A percentile compares a stretch with the other conserved stretches of the same genome.
phyloP scores from a whole-genome alignment of 2,797 vertebrate genomes.

The Parauchenoglanis ngamensis region DNA sequence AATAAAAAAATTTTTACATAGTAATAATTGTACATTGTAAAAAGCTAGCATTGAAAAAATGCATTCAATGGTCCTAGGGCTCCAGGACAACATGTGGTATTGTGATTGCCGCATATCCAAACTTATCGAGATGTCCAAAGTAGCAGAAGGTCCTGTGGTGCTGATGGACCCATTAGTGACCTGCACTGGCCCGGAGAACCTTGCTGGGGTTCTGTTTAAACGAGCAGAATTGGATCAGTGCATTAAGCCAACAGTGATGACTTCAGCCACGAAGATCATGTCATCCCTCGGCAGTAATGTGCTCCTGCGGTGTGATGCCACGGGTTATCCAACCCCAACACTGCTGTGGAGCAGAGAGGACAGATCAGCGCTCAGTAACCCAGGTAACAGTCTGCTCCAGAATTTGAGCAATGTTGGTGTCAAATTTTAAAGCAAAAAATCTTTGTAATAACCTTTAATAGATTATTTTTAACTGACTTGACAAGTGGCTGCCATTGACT shows the following conservation, averaged over 20 bases:
- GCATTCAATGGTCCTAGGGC: slow-evolving; percentile 72
- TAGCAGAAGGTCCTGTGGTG: slow-evolving; percentile 73
- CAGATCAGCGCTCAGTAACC: slow-evolving; percentile 79
- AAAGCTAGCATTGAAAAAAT: not conserved
- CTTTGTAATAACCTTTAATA: not conserved
- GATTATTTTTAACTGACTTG: not conserved
- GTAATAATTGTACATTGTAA: not conserved
- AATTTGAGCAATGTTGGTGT: not conserved
- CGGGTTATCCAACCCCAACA: slow-evolving; percentile 86
- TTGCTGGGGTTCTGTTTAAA: slow-evolving; percentile 87
- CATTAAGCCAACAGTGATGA: slow-evolving; percentile 89
- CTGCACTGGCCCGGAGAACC: slow-evolving; percentile 85
- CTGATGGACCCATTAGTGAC: slow-evolving; percentile 85
- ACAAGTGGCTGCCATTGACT: not conserved
- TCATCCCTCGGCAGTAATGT: slow-evolving; percentile 90
- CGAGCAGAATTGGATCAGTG: slow-evolving; percentile 89
- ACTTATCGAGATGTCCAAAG: slow-evolving; percentile 89
- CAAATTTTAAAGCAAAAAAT: not conserved
- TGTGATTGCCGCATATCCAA: slow-evolving; percentile 96
- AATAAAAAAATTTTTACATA: not conserved
- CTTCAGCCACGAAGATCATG: slow-evolving; percentile 93
- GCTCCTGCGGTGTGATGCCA: slow-evolving; percentile 90
- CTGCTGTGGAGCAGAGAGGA: slow-evolving; percentile 84
- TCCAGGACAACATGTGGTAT: slow-evolving; percentile 96
- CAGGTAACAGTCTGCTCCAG: slow-evolving; percentile 75